Base-by-base conservation (phyloP, 1,140 invertebrate genomes). In the Neelides sp. region DNA sequence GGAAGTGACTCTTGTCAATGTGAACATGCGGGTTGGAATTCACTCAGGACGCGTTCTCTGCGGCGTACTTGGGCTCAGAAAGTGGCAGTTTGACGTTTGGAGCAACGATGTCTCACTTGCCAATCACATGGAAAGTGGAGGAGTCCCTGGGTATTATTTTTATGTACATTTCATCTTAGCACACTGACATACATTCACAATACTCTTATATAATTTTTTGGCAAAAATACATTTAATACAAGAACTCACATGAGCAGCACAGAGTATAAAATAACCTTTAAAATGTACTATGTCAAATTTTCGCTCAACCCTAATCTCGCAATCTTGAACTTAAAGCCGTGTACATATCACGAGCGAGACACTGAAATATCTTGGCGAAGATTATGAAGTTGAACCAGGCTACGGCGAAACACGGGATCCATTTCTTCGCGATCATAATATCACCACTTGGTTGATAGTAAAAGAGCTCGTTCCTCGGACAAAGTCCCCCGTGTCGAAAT, bases 321-420 rank as follows among this genome's bases (percentile, higher is more conserved):
- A 32, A 66, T 65, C 20, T 13, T 39, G 36, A 39, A 15, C 22
- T 41, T 44, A 17, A 66, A 91, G 90, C 32, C 77, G 89, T 42
- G 85, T 96, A n/a, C 91, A 95, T 68, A 87, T 96, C 46, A 95
- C 91, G 0, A 81, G 83, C 65, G 87, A 92, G 63, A 94, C 91
- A 0, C 71, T 94, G 20, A 74, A 78, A 15, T 88, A 78, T 64
- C 75, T 96, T 36, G 83, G 82, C 39, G 82, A 78, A 26, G 83
- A 89, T 61, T 96, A 93, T 67, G 78, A 85, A 64, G 87, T 94
- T 23, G 91, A 94, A 64, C 82, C 81, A 0, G 90, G 89, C 3
- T 70, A 80, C 53, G 90, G 91, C 0, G 80, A 75, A 0, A 81
- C 87, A 35, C 68, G 90, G 30, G 89, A 94, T 61, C 66, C 80